Evolutionary conservation across 2,888 invertebrate species (phyloP).

Genomic region (Thymelicus acteon): DNA sequence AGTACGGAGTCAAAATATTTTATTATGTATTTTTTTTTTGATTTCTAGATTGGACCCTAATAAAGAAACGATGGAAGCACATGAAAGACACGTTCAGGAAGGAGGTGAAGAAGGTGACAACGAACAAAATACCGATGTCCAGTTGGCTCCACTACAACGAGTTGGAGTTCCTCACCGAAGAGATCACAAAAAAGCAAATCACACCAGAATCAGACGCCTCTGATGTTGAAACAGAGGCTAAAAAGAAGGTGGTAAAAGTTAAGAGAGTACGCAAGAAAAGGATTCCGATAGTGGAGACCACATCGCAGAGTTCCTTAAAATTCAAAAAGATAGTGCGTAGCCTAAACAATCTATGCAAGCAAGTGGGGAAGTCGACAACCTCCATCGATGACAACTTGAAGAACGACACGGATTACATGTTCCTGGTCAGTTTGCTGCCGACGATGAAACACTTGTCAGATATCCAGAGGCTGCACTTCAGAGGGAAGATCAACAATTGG

Average conservation of each 20-base stretch:
- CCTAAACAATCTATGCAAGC: conserved; percentile 5
- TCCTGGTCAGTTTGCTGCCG: conserved; percentile 50
- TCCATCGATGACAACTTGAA: conserved; percentile 30
- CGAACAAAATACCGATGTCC: conserved; percentile 22
- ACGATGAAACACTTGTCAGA: conserved; percentile 48
- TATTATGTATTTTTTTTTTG: neutral
- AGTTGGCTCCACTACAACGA: conserved; percentile 23
- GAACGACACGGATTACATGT: conserved; percentile 51
- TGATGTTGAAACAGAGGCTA: conserved; percentile 4
- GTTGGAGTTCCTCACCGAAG: conserved; percentile 28
- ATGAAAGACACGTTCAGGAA: conserved; percentile 32
- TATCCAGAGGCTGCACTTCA: conserved; percentile 51
- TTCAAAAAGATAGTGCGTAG: conserved; percentile 26
- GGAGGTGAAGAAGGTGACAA: conserved; percentile 25
- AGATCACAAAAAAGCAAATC: conserved; percentile 5
- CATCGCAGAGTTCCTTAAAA: conserved; percentile 16
- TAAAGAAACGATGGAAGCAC: conserved; percentile 32
- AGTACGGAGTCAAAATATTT: too few relatives aligned
- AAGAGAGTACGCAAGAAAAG: neutral
- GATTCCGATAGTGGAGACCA: neutral
- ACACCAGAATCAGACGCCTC: conserved; percentile 9
- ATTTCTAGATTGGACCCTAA: conserved; percentile 13
- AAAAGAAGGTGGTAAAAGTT: neutral
- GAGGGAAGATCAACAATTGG: conserved; percentile 51
- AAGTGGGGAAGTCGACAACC: conserved; percentile 7